These are phyloP conservation scores for Empis livida DNA, from an alignment of 2,888 invertebrate genomes.

Conservation along the genomic window DNA sequence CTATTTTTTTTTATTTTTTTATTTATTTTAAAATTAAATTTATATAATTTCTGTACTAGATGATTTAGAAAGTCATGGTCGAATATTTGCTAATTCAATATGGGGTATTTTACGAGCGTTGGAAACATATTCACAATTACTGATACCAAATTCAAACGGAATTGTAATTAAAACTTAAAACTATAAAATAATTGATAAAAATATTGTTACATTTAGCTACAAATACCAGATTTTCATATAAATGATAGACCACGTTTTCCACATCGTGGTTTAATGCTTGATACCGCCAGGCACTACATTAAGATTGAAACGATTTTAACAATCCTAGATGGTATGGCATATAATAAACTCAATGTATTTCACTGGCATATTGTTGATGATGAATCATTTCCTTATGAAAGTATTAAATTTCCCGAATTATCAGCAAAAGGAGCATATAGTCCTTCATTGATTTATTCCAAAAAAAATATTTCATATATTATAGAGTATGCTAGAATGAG, in stretches of 20 bases:
- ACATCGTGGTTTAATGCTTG: slow-evolving; percentile 73
- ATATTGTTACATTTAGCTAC: slow-evolving; percentile 39
- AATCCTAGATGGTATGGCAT: slow-evolving; percentile 71
- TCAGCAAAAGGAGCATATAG: slow-evolving; percentile 58
- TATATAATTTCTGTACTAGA: slow-evolving; percentile 10
- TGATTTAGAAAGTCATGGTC: slow-evolving; percentile 13
- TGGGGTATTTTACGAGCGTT: slow-evolving; percentile 81
- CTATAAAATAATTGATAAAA: neutral
- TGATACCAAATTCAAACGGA: slow-evolving; percentile 27
- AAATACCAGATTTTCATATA: slow-evolving; percentile 54
- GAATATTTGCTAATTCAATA: slow-evolving; percentile 37
- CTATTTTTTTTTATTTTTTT: no score
- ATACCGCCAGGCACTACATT: slow-evolving; percentile 77
- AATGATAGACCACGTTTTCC: slow-evolving; percentile 66
- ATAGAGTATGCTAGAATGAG: slow-evolving; percentile 64
- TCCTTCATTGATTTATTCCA: slow-evolving; percentile 48
- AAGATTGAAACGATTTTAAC: slow-evolving; percentile 49
- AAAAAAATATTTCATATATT: slow-evolving; percentile 47
- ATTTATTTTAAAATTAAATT: no score
- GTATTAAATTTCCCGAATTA: slow-evolving; percentile 61
- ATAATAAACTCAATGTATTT: slow-evolving; percentile 84
- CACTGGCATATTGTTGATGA: slow-evolving; percentile 96
- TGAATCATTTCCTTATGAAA: slow-evolving; percentile 82
- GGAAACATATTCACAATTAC: slow-evolving; percentile 73
- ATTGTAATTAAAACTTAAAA: slow-evolving; percentile 20